phyloP scores from a whole-genome alignment of 1,140 invertebrate species.

The Eriocheir sinensis region DNA sequence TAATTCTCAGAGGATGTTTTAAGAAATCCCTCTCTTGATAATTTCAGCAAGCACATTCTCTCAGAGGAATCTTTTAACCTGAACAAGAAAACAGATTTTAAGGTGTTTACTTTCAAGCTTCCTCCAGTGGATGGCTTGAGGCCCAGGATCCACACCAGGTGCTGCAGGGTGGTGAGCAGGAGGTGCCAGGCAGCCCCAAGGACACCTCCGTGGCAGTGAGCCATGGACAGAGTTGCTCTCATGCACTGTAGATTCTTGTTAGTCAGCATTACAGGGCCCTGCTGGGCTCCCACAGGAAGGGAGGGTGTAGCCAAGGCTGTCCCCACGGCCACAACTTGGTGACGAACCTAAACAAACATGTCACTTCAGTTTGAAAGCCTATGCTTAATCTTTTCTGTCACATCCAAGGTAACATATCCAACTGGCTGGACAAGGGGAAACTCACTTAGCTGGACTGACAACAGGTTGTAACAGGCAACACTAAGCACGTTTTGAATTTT shows the following conservation, averaged over 20 bases:
- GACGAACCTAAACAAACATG: conserved; percentile 85
- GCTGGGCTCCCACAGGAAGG: conserved; percentile 87
- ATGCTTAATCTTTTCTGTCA: no score
- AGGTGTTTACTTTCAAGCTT: conserved; percentile 89
- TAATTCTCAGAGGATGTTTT: no score
- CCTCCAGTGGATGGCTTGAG: conserved; percentile 96
- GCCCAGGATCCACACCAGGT: conserved; percentile 98
- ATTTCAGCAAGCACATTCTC: no score
- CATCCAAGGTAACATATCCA: no score
- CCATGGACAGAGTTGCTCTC: conserved; percentile 92
- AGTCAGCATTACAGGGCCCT: conserved; percentile 98
- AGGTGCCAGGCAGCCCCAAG: conserved; percentile 97
- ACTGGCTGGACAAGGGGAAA: no score
- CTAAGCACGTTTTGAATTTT: no score
- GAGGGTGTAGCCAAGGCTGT: conserved; percentile 94
- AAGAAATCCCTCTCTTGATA: no score
- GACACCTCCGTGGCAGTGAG: conserved; percentile 95
- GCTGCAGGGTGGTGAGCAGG: conserved; percentile 96
- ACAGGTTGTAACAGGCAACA: no score
- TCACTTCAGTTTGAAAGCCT: neutral
- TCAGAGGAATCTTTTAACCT: no score
- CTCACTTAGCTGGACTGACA: no score
- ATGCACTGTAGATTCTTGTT: conserved; percentile 98
- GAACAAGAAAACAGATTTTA: neutral
- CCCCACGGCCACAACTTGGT: conserved; percentile 96